Evolutionary conservation across 1,140 invertebrate species (phyloP).

Genomic region (Drosophila nikananu): DNA sequence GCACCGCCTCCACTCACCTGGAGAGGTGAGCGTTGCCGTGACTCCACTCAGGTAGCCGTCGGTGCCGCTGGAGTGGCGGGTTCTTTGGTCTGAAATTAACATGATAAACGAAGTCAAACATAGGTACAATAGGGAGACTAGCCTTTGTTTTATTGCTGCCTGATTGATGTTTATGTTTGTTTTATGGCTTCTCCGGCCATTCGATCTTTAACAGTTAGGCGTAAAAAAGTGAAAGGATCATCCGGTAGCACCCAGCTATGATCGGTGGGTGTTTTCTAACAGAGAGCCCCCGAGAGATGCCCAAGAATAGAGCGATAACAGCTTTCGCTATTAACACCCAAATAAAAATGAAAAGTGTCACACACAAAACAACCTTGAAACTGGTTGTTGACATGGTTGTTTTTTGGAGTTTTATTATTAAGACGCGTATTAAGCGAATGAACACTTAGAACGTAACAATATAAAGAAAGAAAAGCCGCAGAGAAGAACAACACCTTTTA

Average conservation of each 20-base stretch:
- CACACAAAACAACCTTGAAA: conserved; percentile 74
- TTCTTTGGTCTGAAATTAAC: conserved; percentile 49
- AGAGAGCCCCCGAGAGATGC: conserved; percentile 14
- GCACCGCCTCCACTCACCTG: conserved; percentile 32
- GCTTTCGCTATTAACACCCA: conserved; percentile 57
- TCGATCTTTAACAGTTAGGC: conserved; percentile 51
- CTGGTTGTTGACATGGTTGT: conserved; percentile 18
- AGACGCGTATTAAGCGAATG: conserved; percentile 40
- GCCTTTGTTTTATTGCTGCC: conserved; percentile 51
- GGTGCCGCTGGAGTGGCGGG: conserved; percentile 10
- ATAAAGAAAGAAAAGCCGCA: conserved; percentile 64
- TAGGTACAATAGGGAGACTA: conserved; percentile 6
- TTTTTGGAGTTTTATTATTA: neutral
- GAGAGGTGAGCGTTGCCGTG: conserved; percentile 5
- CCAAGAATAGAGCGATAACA: conserved; percentile 15
- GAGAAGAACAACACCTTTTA: conserved; percentile 22
- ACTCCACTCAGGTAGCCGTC: conserved; percentile 35
- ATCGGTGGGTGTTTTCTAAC: conserved; percentile 38
- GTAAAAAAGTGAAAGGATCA: conserved; percentile 74
- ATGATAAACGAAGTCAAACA: conserved; percentile 50
- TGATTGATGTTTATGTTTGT: conserved; percentile 70
- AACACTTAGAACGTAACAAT: conserved; percentile 56
- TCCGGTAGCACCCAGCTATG: conserved; percentile 50
- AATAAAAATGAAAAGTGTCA: conserved; percentile 73
- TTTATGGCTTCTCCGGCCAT: conserved; percentile 6